phyloP scores from a whole-genome alignment of 2,797 vertebrate species.

The Dendrocincla tyrannina region DNA sequence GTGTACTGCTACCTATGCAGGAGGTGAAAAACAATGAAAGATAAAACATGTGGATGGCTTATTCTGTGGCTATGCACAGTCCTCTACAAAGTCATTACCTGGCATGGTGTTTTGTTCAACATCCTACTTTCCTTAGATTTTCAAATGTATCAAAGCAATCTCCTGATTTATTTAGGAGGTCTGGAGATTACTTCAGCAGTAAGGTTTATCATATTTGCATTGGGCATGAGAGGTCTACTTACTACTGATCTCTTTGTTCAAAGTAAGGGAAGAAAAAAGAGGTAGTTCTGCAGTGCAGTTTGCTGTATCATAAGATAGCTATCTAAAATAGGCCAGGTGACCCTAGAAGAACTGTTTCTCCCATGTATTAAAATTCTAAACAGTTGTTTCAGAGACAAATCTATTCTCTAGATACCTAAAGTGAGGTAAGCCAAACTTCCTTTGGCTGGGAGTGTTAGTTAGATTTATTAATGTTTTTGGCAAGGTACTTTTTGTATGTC shows the following conservation, averaged over 20 bases:
- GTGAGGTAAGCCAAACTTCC: background rate
- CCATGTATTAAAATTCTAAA: background rate
- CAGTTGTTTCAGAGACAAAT: background rate
- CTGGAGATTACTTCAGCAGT: background rate
- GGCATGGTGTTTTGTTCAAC: background rate
- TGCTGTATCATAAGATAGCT: rapidly evolving
- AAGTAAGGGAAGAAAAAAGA: background rate
- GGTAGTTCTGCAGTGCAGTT: background rate
- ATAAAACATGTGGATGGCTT: background rate
- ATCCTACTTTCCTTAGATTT: background rate
- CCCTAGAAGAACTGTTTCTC: background rate
- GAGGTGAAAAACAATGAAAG: background rate
- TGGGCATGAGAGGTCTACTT: background rate
- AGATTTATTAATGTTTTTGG: background rate
- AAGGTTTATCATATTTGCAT: background rate
- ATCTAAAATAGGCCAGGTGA: background rate
- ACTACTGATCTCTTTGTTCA: background rate
- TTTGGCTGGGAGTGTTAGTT: background rate
- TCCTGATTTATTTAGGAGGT: background rate
- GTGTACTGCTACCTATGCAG: background rate
- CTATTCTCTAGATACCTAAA: background rate
- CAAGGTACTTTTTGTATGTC: background rate
- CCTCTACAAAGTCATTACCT: background rate
- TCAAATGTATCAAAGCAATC: background rate
- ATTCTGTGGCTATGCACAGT: background rate